Evolutionary conservation across 2,797 vertebrate species (phyloP).

Genomic region (Pantherophis vulpinus): DNA sequence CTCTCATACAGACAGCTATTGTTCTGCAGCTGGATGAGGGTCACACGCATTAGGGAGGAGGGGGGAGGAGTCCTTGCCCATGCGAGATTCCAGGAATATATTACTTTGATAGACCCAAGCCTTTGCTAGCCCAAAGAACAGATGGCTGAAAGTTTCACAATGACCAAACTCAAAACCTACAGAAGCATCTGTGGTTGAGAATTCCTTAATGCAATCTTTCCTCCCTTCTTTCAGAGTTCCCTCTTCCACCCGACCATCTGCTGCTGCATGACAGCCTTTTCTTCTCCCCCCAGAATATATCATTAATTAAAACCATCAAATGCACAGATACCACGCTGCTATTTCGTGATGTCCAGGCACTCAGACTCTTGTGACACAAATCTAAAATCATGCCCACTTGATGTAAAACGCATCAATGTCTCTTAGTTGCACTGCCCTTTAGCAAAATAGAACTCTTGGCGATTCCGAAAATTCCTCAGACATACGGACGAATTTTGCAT

Average conservation of each 20-base stretch:
- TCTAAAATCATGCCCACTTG: background rate
- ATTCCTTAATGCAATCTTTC: background rate
- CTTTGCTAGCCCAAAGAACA: conserved; percentile 59
- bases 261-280: conserved; percentile 58
- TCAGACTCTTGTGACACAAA: background rate
- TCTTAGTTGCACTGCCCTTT: background rate
- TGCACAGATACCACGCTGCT: background rate
- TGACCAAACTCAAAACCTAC: conserved; percentile 17
- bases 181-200: conserved; percentile 63
- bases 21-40: conserved; percentile 58
- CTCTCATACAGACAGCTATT: conserved; percentile 19
- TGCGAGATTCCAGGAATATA: conserved; percentile 42
- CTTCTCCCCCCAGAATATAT: conserved; percentile 54
- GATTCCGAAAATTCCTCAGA: background rate
- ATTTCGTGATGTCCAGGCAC: background rate
- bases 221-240: conserved; percentile 46
- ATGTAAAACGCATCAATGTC: background rate
- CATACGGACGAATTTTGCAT: background rate
- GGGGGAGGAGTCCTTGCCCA: background rate
- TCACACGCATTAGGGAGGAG: background rate
- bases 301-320: conserved; percentile 67
- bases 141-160: conserved; percentile 63
- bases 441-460: background rate
- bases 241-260: conserved; percentile 70
- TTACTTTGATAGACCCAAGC: conserved; percentile 38